These are phyloP conservation scores for Idaea biselata DNA, from an alignment of 2,888 invertebrate species.

Conservation along the genomic window DNA sequence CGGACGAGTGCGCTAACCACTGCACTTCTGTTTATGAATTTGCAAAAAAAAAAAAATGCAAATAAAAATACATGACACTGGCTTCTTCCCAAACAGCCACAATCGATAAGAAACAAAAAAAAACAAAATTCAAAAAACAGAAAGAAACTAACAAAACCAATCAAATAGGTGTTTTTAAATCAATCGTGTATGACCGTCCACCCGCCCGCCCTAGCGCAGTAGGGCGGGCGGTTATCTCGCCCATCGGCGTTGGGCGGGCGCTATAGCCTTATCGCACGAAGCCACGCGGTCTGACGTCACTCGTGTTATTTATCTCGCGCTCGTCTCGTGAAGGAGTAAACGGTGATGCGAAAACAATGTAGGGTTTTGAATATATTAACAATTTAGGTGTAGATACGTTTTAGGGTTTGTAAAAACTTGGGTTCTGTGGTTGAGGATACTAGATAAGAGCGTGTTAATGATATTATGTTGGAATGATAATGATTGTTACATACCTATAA, in stretches of 20 bases:
- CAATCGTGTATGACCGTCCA: conserved; percentile 4
- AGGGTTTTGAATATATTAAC: background rate
- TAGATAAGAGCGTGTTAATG: background rate
- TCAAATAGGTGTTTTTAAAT: conserved; percentile 20
- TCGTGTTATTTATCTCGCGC: conserved; percentile 17
- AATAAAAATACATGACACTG: too few species aligned
- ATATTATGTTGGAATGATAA: background rate
- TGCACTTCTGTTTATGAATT: too few species aligned
- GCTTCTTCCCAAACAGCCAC: too few species aligned
- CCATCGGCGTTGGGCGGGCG: conserved; percentile 16
- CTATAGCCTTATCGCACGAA: conserved; percentile 15
- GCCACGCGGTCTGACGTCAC: conserved; percentile 21
- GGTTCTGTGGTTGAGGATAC: background rate
- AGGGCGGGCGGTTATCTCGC: conserved; percentile 15
- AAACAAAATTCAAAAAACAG: background rate
- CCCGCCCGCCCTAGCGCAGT: background rate
- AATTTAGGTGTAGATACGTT: background rate
- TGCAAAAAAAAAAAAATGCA: too few species aligned
- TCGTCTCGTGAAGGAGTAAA: conserved; percentile 14
- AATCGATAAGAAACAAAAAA: background rate
- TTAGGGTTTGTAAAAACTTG: background rate
- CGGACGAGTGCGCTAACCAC: too few species aligned
- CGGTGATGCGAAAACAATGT: conserved; percentile 4
- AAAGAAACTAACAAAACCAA: background rate
- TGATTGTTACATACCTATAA: too few species aligned